These are phyloP conservation scores for Halictus ligatus DNA, from an alignment of 2,888 invertebrate species.

Conservation along the genomic window DNA sequence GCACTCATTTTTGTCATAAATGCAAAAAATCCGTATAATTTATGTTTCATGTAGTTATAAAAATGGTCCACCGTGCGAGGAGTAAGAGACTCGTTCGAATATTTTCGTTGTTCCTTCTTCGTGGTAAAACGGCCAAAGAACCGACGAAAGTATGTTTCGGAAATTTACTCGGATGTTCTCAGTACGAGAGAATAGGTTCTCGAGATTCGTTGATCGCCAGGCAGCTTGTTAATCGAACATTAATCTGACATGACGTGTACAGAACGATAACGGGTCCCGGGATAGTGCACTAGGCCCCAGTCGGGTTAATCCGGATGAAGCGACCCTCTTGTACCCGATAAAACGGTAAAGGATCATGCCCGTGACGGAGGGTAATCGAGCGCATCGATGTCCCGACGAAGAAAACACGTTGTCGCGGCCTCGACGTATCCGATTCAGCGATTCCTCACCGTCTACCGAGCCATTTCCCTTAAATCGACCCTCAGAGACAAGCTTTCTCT, in stretches of 20 bases:
- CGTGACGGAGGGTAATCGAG: constrained; percentile 24
- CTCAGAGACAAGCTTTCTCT: neutral
- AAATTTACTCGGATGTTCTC: no score
- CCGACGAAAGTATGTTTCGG: no score
- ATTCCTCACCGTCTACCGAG: neutral
- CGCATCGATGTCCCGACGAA: constrained; percentile 9
- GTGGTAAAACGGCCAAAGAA: no score
- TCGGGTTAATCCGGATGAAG: constrained; percentile 60
- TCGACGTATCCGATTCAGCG: neutral
- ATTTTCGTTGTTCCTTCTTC: no score
- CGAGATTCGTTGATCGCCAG: neutral
- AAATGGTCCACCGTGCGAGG: no score
- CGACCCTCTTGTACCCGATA: constrained; percentile 38
- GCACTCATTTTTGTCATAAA: no score
- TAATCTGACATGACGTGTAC: constrained; percentile 47
- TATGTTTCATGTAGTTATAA: no score
- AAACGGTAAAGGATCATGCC: constrained; percentile 42
- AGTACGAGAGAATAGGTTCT: neutral
- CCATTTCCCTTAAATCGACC: neutral
- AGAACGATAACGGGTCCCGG: constrained; percentile 32
- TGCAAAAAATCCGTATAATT: no score
- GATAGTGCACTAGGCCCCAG: constrained; percentile 47
- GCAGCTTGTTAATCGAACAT: constrained; percentile 56
- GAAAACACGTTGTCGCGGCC: constrained; percentile 12
- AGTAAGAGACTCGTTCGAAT: no score